Evolutionary conservation across 2,888 invertebrate species (phyloP).

Genomic region (Steinernema hermaphroditum): DNA sequence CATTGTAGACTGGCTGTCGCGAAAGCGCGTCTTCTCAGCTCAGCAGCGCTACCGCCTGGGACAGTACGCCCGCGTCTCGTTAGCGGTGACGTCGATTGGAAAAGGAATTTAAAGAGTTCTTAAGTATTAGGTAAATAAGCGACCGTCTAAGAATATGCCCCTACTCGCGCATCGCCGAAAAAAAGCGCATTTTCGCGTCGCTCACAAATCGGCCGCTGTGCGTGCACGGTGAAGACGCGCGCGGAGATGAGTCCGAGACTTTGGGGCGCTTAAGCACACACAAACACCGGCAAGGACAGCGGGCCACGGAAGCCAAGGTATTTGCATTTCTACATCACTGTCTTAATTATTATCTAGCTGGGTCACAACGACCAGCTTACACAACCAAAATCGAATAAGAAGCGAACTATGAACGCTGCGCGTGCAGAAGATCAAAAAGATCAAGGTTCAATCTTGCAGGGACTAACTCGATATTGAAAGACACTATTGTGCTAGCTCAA

Average conservation of each 20-base stretch:
- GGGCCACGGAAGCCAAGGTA: background rate
- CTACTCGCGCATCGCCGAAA: constrained; percentile 26
- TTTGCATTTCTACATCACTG: constrained; percentile 24
- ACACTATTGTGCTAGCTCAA: background rate
- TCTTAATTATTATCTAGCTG: constrained; percentile 16
- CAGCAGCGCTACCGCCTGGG: constrained; percentile 17
- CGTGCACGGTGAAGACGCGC: background rate
- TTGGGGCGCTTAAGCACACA: constrained; percentile 26
- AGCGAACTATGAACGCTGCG: no score
- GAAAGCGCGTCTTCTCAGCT: background rate
- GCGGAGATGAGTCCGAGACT: constrained; percentile 27
- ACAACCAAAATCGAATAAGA: no score
- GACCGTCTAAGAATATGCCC: constrained; percentile 26
- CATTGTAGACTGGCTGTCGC: no score
- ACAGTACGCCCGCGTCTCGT: background rate
- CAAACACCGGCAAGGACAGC: background rate
- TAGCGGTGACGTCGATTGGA: constrained; percentile 20
- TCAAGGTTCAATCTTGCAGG: background rate
- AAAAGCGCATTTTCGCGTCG: constrained; percentile 22
- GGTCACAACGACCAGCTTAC: no score
- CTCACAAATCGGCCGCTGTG: constrained; percentile 15
- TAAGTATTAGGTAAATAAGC: constrained; percentile 29
- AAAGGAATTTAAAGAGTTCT: constrained; percentile 30
- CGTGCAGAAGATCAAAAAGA: background rate
- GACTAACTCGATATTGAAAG: background rate